These are phyloP conservation scores for Microcebus ravelobensis DNA, from an alignment of 2,113 vertebrate species.

Conservation along the genomic window DNA sequence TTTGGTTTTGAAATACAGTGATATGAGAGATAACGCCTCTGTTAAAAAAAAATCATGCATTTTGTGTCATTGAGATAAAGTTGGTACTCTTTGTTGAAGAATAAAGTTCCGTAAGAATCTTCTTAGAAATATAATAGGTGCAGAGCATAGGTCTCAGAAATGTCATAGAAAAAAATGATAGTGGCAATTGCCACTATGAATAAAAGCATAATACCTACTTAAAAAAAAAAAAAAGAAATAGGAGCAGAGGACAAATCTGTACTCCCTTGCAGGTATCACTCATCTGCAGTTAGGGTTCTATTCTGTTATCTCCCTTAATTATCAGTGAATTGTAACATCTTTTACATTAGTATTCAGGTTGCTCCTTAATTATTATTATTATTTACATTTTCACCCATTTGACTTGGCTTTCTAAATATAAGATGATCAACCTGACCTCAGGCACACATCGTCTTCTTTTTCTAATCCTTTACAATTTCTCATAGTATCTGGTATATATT, in stretches of 20 bases:
- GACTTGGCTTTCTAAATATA: not conserved
- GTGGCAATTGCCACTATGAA: too few species aligned
- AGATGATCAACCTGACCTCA: not conserved
- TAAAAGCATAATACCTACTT: too few species aligned
- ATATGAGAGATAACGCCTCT: not conserved
- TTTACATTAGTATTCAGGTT: not conserved
- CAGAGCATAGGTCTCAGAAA: not conserved
- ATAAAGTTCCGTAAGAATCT: not conserved
- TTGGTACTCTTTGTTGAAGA: not conserved
- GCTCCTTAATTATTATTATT: not conserved
- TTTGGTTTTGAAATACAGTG: not conserved
- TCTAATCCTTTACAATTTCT: not conserved
- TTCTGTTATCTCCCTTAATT: not conserved
- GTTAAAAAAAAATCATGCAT: not conserved
- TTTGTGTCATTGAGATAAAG: not conserved
- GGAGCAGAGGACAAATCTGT: not conserved
- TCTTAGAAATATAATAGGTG: not conserved
- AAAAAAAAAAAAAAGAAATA: not conserved
- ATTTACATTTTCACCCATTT: not conserved
- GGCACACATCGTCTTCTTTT: not conserved
- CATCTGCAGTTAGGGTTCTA: not conserved
- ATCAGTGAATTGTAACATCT: not conserved
- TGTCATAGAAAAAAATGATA: too few species aligned
- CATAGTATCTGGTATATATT: not conserved
- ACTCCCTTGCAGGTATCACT: not conserved